Evolutionary conservation across 2,113 vertebrate species (phyloP), one percentile per base, ranked within the genome.

Genomic region (Laticauda laticaudata): DNA sequence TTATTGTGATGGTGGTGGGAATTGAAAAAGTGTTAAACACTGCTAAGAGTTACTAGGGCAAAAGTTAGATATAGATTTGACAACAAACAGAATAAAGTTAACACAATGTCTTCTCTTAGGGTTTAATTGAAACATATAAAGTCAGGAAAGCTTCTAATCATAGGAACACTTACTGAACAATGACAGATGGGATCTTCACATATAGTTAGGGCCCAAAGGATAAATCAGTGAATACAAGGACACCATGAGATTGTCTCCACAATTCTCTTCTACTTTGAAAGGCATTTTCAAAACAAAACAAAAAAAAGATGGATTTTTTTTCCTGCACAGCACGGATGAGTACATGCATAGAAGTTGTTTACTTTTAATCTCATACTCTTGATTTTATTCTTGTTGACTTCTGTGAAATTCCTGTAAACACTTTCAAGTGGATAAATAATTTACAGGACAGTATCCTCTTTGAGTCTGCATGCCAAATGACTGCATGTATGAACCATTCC

Each of bases 321-420:
- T 10, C 48, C 48, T 3, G n/a, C 1, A 3, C 69, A 81, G 34
- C 69, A 39, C 39, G 69, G 43, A 55, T 57, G 21, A 89, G 21
- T 88, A 39, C 88, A 57, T 23, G 21, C 48, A 20, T 34, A 34
- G 29, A 69, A 75, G 29, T 34, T 75, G 43, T 23, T 90, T 90
- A 51, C 29, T 54, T 48, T 75, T 75, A 48, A 54, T 64, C 89
- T 26, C 48, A 69, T 48, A 43, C 45, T 51, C 26, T 69, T n/a
- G 24, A 51, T 5, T 29, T 53, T 75, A 75, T 24, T 34, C 90
- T 91, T 45, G 51, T 81, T 55, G 48, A 81, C 61, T 34, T 54
- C 64, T 54, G 48, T 91, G 90, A 75, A 75, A 90, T 90, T 90
- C 18, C 51, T n/a, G 15, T 54, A n/a, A 90, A 91, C 64, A 23